phyloP scores from a whole-genome alignment of 2,113 vertebrate genomes.

The Sapajus apella region DNA sequence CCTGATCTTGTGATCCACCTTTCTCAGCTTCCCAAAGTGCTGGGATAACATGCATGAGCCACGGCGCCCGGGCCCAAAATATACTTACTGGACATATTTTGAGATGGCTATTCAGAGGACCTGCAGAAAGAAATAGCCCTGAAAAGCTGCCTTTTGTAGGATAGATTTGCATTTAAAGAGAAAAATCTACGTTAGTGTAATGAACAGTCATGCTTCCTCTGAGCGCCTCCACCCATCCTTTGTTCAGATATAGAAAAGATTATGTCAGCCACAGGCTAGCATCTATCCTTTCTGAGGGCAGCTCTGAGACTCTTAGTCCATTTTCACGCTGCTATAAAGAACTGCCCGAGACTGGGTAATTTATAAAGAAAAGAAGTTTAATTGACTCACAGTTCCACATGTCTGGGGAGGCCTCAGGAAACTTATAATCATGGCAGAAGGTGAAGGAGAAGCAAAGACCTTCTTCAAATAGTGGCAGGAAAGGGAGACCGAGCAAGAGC shows the following conservation, averaged over 20 bases:
- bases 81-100: too few relatives aligned
- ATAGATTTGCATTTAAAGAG: background rate
- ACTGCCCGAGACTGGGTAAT: too few relatives aligned
- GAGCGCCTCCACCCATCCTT: background rate
- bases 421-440: too few relatives aligned
- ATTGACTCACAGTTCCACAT: too few relatives aligned
- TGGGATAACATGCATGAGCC: background rate
- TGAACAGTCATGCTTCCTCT: background rate
- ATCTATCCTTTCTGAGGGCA: background rate
- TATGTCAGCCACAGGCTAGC: background rate
- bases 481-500: too few relatives aligned
- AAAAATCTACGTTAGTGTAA: background rate
- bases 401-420: too few relatives aligned
- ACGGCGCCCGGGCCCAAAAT: background rate
- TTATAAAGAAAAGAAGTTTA: too few relatives aligned
- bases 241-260: background rate
- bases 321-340: too few relatives aligned
- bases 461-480: too few relatives aligned
- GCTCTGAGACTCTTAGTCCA: background rate
- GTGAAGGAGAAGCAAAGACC: too few relatives aligned
- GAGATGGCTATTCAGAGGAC: background rate
- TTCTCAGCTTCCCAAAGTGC: background rate
- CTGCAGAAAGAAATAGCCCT: background rate
- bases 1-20: background rate
- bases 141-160: background rate